Conservation (phyloP, 1,140 invertebrate genomes). For the Pinna nobilis region DNA sequence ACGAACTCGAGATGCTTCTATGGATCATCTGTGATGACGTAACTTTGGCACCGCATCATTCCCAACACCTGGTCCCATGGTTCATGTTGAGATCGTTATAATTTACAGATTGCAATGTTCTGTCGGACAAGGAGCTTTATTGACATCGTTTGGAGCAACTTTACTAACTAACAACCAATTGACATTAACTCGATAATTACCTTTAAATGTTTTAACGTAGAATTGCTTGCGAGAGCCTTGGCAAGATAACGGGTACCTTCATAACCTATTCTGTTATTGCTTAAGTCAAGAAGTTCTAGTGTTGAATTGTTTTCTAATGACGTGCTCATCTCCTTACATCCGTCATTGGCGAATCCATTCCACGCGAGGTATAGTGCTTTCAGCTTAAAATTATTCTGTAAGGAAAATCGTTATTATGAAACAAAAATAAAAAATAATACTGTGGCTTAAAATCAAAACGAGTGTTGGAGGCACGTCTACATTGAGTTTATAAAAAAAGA, state of each 20-base stretch:
- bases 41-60: too few relatives aligned
- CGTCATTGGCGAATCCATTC: constrained; percentile 38
- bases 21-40: too few relatives aligned
- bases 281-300: constrained; percentile 21
- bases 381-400: constrained; percentile 27
- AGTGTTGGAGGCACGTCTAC: too few relatives aligned
- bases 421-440: too few relatives aligned
- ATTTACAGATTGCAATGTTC: neutral
- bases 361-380: constrained; percentile 27
- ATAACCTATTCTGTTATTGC: constrained; percentile 34
- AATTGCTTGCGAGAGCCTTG: constrained; percentile 16
- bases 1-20: too few relatives aligned
- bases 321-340: constrained; percentile 26
- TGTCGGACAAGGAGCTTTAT: neutral
- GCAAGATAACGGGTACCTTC: constrained; percentile 31
- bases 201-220: constrained; percentile 16
- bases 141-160: neutral
- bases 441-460: too few relatives aligned
- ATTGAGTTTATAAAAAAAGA: too few relatives aligned
- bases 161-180: neutral
- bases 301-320: constrained; percentile 22
- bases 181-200: too few relatives aligned
- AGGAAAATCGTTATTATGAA: too few relatives aligned
- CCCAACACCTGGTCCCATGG: too few relatives aligned
- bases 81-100: too few relatives aligned